phyloP scores from a whole-genome alignment of 2,888 invertebrate genomes.

The Podabrus alpinus region DNA sequence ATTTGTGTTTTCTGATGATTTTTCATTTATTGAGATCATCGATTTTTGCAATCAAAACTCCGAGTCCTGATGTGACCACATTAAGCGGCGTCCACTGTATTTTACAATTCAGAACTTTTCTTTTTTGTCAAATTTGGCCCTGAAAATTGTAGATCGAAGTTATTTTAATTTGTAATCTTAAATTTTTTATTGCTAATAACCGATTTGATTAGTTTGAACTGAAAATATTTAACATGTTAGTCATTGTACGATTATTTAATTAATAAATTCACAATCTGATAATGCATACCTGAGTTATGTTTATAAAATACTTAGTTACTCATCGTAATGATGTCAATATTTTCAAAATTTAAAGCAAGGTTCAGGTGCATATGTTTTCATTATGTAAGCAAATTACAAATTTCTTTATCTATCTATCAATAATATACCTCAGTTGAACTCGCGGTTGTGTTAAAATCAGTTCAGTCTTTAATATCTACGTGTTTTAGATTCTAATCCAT shows the following conservation, averaged over 20 bases:
- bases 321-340: neutral
- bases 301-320: neutral
- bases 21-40: too few relatives aligned
- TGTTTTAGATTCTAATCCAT: slow-evolving; percentile 28
- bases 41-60: too few relatives aligned
- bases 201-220: too few relatives aligned
- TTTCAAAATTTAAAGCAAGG: slow-evolving; percentile 1
- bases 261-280: neutral
- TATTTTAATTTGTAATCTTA: too few relatives aligned
- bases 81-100: too few relatives aligned
- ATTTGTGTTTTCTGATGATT: too few relatives aligned
- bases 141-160: too few relatives aligned
- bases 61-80: too few relatives aligned
- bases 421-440: neutral
- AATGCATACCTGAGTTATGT: neutral
- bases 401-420: neutral
- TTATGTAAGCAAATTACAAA: slow-evolving; percentile 3
- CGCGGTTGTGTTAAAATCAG: neutral
- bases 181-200: too few relatives aligned
- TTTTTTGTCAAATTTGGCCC: too few relatives aligned
- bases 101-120: too few relatives aligned
- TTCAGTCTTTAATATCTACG: neutral
- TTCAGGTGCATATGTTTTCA: neutral
- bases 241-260: neutral
- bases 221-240: neutral